Percentiles rank a stretch among this genome's conserved stretches.
Conservation (phyloP, 2,888 invertebrate species). For the Agrilus mali region DNA sequence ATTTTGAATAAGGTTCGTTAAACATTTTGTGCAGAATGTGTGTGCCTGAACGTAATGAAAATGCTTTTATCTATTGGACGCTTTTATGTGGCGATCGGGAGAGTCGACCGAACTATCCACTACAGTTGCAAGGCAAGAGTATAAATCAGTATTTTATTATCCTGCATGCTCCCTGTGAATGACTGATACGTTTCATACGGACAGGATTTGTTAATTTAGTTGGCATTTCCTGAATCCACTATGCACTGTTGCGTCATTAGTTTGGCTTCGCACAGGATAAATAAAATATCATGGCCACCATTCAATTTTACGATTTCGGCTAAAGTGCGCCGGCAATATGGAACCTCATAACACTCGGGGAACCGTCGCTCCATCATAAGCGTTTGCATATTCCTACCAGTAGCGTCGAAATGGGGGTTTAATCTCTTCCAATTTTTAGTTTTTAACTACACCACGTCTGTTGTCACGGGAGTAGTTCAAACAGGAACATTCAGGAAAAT, state of each 20-base stretch:
- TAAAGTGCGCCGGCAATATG: constrained; percentile 28
- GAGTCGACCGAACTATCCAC: constrained; percentile 9
- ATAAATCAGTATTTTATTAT: constrained; percentile 32
- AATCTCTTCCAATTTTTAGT: too few species aligned
- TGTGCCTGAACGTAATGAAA: constrained; percentile 1
- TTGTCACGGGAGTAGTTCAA: too few species aligned
- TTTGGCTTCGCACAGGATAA: constrained; percentile 29
- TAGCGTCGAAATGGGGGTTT: too few species aligned
- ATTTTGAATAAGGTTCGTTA: too few species aligned
- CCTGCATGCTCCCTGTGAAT: constrained; percentile 22
- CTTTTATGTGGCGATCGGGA: constrained; percentile 22
- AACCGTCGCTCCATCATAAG: too few species aligned
- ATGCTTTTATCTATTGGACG: constrained; percentile 17
- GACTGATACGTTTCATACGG: constrained; percentile 22
- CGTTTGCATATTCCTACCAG: too few species aligned
- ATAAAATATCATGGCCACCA: constrained; percentile 30
- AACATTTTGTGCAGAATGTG: too few species aligned
- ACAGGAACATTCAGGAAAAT: too few species aligned
- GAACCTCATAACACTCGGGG: constrained; percentile 8
- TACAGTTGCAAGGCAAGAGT: constrained; percentile 20
- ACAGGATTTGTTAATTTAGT: constrained; percentile 24
- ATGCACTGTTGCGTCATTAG: constrained; percentile 30
- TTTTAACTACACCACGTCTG: too few species aligned
- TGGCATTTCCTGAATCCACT: constrained; percentile 20
- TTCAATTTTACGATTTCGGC: constrained; percentile 28